phyloP scores from a whole-genome alignment of 2,888 invertebrate species.

The Neoitamus cyanurus region DNA sequence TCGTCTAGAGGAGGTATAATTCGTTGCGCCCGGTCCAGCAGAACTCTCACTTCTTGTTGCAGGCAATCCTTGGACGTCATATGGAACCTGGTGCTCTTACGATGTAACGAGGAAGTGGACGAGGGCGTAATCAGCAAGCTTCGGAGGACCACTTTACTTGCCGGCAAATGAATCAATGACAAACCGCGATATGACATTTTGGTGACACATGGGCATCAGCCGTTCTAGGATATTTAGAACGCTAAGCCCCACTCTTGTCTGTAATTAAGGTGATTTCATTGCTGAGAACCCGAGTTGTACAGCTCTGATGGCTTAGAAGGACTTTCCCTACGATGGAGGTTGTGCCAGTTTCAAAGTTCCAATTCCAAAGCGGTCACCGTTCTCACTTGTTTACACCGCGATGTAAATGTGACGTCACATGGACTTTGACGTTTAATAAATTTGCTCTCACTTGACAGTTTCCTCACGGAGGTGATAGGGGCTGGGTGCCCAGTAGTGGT shows the following conservation, averaged over 20 bases:
- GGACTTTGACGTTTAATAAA: not conserved
- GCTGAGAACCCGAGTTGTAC: not conserved
- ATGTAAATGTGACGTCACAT: not conserved
- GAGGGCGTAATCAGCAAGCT: not conserved
- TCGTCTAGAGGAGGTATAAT: conserved; percentile 75
- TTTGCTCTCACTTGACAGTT: not conserved
- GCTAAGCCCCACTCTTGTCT: not conserved
- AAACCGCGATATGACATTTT: not conserved
- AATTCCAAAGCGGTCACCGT: not conserved
- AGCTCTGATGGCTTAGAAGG: not conserved
- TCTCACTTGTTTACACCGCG: not conserved
- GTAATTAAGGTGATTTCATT: not conserved
- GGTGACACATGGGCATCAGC: not conserved
- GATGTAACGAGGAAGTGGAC: not conserved
- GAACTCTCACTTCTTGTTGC: conserved; percentile 32
- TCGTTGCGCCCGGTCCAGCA: conserved; percentile 61
- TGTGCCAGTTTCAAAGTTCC: not conserved
- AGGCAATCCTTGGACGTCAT: not conserved
- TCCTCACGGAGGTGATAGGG: not conserved
- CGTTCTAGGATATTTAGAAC: not conserved
- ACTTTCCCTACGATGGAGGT: not conserved
- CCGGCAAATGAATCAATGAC: not conserved
- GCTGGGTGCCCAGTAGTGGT: not conserved
- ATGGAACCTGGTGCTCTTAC: not conserved
- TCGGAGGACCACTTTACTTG: not conserved